These are phyloP conservation scores for Brachyhypopomus occidentalis DNA, from an alignment of 2,113 vertebrate species.

Conservation along the genomic window DNA sequence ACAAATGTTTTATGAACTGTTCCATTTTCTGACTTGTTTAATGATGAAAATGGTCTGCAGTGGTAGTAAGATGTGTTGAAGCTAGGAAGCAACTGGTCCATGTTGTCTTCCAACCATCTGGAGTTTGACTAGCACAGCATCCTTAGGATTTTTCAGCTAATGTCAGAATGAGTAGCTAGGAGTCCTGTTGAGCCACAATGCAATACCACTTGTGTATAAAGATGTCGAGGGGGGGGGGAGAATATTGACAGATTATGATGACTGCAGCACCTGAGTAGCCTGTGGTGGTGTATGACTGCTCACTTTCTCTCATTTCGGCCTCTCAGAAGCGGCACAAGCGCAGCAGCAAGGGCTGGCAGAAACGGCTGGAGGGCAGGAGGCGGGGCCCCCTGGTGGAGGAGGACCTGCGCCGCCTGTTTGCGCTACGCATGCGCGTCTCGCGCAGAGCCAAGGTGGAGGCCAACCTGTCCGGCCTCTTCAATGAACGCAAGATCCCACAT, in stretches of 20 bases:
- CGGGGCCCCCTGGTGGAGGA: constrained; percentile 69
- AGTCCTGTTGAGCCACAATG: not conserved
- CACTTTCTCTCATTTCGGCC: no score
- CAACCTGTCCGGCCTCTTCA: constrained; percentile 76
- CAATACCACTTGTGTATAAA: no score
- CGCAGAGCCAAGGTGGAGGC: constrained; percentile 72
- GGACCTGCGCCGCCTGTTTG: constrained; percentile 72
- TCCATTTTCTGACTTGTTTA: no score
- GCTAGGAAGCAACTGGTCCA: not conserved
- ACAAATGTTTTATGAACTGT: no score
- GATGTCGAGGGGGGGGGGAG: no score
- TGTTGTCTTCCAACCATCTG: not conserved
- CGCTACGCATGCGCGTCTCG: constrained; percentile 69
- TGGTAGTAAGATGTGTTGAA: not conserved
- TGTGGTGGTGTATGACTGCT: no score
- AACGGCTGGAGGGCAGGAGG: constrained; percentile 62
- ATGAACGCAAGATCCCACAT: constrained; percentile 76
- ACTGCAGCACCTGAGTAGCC: no score
- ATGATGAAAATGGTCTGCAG: no score
- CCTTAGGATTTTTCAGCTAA: not conserved
- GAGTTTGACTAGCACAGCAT: not conserved
- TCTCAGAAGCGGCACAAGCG: constrained; percentile 53
- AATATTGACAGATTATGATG: no score
- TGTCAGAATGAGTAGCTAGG: not conserved
- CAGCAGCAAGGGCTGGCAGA: constrained; percentile 72